Conservation (phyloP, 2,113 vertebrate species). For the Macquaria ambigua region DNA sequence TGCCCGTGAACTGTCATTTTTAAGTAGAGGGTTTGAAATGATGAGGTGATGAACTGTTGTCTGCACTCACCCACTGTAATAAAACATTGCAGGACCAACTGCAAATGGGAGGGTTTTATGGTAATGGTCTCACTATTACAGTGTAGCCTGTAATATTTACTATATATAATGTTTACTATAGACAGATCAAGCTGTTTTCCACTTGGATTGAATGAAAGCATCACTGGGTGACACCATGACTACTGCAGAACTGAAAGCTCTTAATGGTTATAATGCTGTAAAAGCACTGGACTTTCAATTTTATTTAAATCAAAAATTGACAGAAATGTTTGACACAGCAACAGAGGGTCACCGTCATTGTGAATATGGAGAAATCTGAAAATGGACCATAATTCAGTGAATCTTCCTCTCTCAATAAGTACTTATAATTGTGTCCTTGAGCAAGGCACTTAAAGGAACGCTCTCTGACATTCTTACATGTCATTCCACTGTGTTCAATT, state of each 20-base stretch:
- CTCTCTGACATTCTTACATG: not conserved
- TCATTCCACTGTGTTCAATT: not conserved
- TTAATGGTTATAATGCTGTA: not conserved
- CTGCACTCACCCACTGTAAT: not conserved
- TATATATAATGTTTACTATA: conserved; percentile 12
- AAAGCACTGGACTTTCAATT: not conserved
- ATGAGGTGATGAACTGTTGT: not conserved
- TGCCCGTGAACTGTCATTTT: not conserved
- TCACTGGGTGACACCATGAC: not conserved
- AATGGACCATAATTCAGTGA: not conserved
- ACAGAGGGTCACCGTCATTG: not conserved
- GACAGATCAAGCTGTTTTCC: not conserved
- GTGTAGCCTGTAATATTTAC: not conserved
- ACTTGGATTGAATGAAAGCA: not conserved
- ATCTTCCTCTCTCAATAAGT: not conserved
- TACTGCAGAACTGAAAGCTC: not conserved
- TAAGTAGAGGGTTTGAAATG: not conserved
- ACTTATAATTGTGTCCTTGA: conserved; percentile 9
- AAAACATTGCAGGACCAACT: not conserved
- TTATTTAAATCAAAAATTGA: not conserved
- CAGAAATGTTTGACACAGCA: not conserved
- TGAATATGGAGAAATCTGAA: not conserved
- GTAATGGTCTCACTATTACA: not conserved
- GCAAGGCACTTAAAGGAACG: not conserved
- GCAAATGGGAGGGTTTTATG: not conserved